A percentile compares a stretch with the other conserved stretches of the same genome.
phyloP scores from a whole-genome alignment of 2,888 invertebrate species.

The Lasioglossum villosulum region DNA sequence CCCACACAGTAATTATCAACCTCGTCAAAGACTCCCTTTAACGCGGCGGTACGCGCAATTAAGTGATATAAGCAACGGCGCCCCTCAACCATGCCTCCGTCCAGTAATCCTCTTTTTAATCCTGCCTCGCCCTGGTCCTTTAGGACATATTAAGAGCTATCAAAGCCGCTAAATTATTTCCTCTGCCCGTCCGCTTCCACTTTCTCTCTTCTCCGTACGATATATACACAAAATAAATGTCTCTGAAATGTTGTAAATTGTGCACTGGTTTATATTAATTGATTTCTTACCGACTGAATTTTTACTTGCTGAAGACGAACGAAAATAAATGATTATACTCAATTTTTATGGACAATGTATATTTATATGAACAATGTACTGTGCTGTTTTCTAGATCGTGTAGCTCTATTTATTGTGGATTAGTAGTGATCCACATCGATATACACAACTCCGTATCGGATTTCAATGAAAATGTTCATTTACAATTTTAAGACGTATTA shows the following conservation, averaged over 20 bases:
- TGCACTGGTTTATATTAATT: not conserved
- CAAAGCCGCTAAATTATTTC: constrained; percentile 37
- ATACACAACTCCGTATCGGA: too few species aligned
- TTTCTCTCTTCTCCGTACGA: not conserved
- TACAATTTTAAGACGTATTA: too few species aligned
- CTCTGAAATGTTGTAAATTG: not conserved
- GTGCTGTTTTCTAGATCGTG: too few species aligned
- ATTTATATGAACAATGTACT: too few species aligned
- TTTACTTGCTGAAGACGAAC: too few species aligned
- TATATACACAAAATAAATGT: not conserved
- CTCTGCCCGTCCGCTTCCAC: not conserved
- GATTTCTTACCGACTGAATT: too few species aligned
- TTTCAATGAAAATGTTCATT: too few species aligned
- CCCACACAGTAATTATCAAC: constrained; percentile 64
- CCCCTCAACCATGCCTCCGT: not conserved
- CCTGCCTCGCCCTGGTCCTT: constrained; percentile 10
- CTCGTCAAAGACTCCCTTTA: constrained; percentile 66
- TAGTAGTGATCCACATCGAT: too few species aligned
- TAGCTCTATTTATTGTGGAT: too few species aligned
- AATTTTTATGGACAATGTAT: too few species aligned
- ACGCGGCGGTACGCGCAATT: constrained; percentile 61
- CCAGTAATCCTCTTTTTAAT: constrained; percentile 44
- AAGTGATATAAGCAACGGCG: constrained; percentile 55
- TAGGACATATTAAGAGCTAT: constrained; percentile 21
- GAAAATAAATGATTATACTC: too few species aligned